A percentile compares a stretch with the other conserved stretches of the same genome.
These are phyloP conservation scores for Daubentonia madagascariensis DNA, from an alignment of 2,113 vertebrate genomes.

Conservation along the genomic window DNA sequence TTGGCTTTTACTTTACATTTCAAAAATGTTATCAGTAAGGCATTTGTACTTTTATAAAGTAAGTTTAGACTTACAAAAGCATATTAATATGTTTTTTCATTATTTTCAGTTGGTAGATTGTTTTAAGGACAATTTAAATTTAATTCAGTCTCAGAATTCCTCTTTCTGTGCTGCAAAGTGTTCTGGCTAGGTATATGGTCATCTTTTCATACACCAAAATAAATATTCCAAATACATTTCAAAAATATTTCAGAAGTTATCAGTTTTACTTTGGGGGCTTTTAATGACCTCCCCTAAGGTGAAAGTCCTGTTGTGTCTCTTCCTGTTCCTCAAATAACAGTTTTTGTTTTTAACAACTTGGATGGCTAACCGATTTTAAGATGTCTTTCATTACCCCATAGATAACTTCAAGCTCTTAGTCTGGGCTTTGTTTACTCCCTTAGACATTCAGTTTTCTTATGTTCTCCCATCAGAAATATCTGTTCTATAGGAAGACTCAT, in stretches of 20 bases:
- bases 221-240: neutral
- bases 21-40: neutral
- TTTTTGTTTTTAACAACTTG: conserved; percentile 7
- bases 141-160: neutral
- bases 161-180: neutral
- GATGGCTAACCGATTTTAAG: neutral
- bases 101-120: neutral
- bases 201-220: neutral
- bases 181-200: neutral
- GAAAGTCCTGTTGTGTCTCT: neutral
- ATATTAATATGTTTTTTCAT: neutral
- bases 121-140: neutral
- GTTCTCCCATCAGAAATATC: neutral
- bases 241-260: neutral
- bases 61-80: neutral
- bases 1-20: conserved; percentile 26
- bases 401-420: neutral
- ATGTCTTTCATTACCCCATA: neutral
- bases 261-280: neutral
- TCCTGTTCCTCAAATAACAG: neutral
- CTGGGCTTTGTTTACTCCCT: neutral
- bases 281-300: neutral
- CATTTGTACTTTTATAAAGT: neutral
- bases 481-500: neutral
- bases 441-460: neutral